These are phyloP conservation scores for Adelphocoris suturalis DNA, from an alignment of 2,888 invertebrate genomes.

Conservation along the genomic window DNA sequence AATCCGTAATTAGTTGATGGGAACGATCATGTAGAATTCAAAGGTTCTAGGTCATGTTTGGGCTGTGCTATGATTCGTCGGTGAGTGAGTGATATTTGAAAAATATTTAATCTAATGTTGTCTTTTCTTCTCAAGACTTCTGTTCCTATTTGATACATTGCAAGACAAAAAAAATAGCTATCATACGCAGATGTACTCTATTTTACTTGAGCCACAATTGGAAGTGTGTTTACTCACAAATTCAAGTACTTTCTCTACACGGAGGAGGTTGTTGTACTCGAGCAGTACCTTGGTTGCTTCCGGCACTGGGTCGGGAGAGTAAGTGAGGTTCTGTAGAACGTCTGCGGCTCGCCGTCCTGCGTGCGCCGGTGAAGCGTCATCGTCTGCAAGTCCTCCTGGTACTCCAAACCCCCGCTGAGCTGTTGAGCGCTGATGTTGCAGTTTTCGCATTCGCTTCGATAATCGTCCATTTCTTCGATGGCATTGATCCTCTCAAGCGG, in stretches of 20 bases:
- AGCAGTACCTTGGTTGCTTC: constrained; percentile 79
- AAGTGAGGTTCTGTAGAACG: constrained; percentile 77
- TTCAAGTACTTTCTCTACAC: constrained; percentile 30
- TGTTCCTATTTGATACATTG: no score
- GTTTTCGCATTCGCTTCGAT: constrained; percentile 91
- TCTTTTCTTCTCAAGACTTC: no score
- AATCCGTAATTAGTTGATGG: no score
- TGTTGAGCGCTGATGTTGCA: constrained; percentile 83
- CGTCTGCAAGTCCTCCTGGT: constrained; percentile 82
- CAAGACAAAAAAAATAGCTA: no score
- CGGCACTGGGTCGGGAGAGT: constrained; percentile 84
- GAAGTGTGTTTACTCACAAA: not conserved
- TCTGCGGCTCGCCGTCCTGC: constrained; percentile 73
- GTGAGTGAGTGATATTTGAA: no score
- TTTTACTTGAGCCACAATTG: not conserved
- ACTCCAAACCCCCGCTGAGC: constrained; percentile 85
- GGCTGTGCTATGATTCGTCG: no score
- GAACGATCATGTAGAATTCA: no score
- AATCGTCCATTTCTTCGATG: constrained; percentile 84
- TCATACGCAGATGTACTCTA: no score
- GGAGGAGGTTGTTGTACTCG: constrained; percentile 46
- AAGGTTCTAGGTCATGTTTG: no score
- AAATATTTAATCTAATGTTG: no score
- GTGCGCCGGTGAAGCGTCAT: constrained; percentile 85
- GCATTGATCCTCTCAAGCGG: constrained; percentile 54